These are phyloP conservation scores for Drosophila macrospina DNA, from an alignment of 2,888 invertebrate genomes.

Conservation along the genomic window DNA sequence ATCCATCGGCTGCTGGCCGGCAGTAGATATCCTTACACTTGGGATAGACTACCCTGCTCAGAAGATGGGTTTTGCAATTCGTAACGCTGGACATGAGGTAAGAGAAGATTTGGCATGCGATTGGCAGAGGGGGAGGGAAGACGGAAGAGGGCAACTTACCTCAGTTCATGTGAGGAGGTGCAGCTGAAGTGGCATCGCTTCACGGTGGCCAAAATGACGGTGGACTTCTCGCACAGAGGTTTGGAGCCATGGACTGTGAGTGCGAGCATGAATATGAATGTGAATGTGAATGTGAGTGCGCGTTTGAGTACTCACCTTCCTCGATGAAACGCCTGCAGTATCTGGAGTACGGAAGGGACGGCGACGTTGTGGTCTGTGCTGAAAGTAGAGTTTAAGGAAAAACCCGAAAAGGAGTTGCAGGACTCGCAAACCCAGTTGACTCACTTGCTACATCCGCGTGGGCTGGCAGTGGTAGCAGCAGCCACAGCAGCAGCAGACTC, in stretches of 20 bases:
- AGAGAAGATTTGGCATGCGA: neutral
- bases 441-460: conserved; percentile 12
- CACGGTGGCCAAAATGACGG: neutral
- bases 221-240: conserved; percentile 17
- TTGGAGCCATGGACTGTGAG: neutral
- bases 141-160: neutral
- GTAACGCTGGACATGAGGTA: neutral
- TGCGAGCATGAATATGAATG: neutral
- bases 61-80: neutral
- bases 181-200: conserved; percentile 15
- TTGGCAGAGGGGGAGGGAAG: too few relatives aligned
- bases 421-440: neutral
- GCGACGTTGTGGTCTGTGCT: conserved; percentile 1
- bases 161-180: neutral
- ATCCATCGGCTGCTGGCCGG: neutral
- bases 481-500: conserved; percentile 12
- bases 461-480: conserved; percentile 2
- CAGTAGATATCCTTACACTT: conserved; percentile 41
- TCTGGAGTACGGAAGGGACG: conserved; percentile 18
- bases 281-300: neutral
- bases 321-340: conserved; percentile 19
- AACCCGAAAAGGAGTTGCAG: conserved; percentile 10
- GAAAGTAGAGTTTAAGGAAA: conserved; percentile 19
- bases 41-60: conserved; percentile 1
- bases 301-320: conserved; percentile 25